A percentile compares a stretch with the other conserved stretches of the same genome.
phyloP scores from a whole-genome alignment of 2,113 vertebrate genomes.

The Neopipo cinnamomea region DNA sequence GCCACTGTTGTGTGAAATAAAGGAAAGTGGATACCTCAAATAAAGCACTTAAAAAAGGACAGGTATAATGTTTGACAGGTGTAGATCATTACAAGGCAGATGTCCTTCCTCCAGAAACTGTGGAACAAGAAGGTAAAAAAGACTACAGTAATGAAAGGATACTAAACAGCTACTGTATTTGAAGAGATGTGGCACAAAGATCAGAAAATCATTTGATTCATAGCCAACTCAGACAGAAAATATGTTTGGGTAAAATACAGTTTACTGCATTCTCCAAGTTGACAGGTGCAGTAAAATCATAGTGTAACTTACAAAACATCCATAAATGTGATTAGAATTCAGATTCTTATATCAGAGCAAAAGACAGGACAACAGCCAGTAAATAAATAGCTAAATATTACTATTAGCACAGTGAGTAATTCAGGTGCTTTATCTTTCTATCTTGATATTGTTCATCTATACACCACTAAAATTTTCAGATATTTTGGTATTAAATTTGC shows the following conservation, averaged over 20 bases:
- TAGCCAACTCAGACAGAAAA: neutral
- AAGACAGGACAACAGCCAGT: neutral
- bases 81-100: neutral
- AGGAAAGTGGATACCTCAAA: neutral
- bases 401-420: neutral
- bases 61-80: neutral
- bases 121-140: neutral
- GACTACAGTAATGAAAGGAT: neutral
- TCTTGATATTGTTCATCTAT: neutral
- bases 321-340: neutral
- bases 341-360: neutral
- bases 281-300: neutral
- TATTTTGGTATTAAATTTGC: neutral
- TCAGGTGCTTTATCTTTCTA: neutral
- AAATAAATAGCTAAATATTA: neutral
- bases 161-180: neutral
- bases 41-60: neutral
- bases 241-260: neutral
- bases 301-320: neutral
- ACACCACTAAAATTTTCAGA: neutral
- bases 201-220: neutral
- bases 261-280: neutral
- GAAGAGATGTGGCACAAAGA: neutral
- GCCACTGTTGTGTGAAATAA: neutral
- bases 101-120: neutral